These are phyloP conservation scores for Patella vulgata DNA, from an alignment of 1,140 invertebrate genomes.

Conservation along the genomic window DNA sequence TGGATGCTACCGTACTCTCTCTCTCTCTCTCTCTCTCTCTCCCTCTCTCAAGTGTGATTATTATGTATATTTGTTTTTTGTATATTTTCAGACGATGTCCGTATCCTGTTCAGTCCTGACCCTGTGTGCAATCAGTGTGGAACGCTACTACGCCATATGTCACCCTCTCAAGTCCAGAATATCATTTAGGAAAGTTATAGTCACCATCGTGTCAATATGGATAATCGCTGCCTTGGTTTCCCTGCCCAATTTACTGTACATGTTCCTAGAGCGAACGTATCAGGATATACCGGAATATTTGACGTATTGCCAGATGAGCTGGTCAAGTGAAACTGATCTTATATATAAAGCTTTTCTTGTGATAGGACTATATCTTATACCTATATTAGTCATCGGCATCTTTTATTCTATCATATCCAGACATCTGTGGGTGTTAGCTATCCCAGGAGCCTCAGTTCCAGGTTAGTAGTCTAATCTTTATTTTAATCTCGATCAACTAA, in stretches of 20 bases:
- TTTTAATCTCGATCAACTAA: neutral
- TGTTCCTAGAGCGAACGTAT: constrained; percentile 25
- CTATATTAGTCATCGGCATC: constrained; percentile 35
- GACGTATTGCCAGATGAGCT: constrained; percentile 18
- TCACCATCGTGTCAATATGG: constrained; percentile 82
- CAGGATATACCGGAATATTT: constrained; percentile 27
- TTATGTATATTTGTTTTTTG: constrained; percentile 4
- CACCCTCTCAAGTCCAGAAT: constrained; percentile 81
- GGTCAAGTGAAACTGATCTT: constrained; percentile 51
- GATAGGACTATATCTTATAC: constrained; percentile 40
- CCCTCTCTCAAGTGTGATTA: too few relatives aligned
- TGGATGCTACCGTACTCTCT: too few relatives aligned
- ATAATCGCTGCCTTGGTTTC: constrained; percentile 76
- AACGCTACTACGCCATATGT: constrained; percentile 93
- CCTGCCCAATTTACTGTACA: constrained; percentile 44
- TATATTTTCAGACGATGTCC: constrained; percentile 77
- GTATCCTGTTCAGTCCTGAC: constrained; percentile 89
- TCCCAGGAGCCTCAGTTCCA: constrained; percentile 25
- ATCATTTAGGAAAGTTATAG: constrained; percentile 79
- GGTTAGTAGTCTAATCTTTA: neutral
- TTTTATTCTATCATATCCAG: constrained; percentile 36
- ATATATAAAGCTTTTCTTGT: constrained; percentile 76
- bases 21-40: too few relatives aligned
- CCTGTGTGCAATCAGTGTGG: constrained; percentile 87
- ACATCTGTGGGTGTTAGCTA: constrained; percentile 29